Evolutionary conservation across 2,888 invertebrate species (phyloP).

Genomic region (Diachrysia chrysitis): DNA sequence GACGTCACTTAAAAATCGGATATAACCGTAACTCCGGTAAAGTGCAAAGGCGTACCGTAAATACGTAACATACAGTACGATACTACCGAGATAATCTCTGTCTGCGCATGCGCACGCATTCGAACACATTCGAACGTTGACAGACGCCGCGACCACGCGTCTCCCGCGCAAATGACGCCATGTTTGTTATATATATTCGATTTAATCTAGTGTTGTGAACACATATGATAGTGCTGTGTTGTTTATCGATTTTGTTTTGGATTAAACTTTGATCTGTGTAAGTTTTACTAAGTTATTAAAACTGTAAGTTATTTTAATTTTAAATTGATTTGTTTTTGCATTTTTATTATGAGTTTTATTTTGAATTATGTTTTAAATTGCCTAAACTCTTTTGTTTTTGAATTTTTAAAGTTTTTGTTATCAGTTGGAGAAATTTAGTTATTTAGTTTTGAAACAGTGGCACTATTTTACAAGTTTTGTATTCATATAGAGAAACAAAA

Average conservation of each 20-base stretch:
- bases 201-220: conserved; percentile 42
- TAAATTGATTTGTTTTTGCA: neutral
- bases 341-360: too few species aligned
- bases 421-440: too few species aligned
- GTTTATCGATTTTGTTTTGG: conserved; percentile 54
- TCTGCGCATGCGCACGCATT: conserved; percentile 82
- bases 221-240: conserved; percentile 55
- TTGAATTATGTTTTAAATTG: too few species aligned
- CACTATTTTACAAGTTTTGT: too few species aligned
- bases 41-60: conserved; percentile 75
- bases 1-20: conserved; percentile 49
- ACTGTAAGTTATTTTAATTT: conserved; percentile 6
- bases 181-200: conserved; percentile 67
- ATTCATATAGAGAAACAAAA: too few species aligned
- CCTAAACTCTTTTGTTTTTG: too few species aligned
- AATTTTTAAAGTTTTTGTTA: too few species aligned
- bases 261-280: conserved; percentile 43
- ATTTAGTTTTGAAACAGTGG: too few species aligned
- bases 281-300: neutral
- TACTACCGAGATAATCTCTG: conserved; percentile 62
- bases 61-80: conserved; percentile 74
- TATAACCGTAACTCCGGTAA: conserved; percentile 60
- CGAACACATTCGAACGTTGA: conserved; percentile 77
- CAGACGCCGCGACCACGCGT: conserved; percentile 69
- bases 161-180: conserved; percentile 59